Evolutionary conservation across 2,797 vertebrate genomes (phyloP), one percentile per base, ranked within the genome.

Genomic region (Apogon talboti): DNA sequence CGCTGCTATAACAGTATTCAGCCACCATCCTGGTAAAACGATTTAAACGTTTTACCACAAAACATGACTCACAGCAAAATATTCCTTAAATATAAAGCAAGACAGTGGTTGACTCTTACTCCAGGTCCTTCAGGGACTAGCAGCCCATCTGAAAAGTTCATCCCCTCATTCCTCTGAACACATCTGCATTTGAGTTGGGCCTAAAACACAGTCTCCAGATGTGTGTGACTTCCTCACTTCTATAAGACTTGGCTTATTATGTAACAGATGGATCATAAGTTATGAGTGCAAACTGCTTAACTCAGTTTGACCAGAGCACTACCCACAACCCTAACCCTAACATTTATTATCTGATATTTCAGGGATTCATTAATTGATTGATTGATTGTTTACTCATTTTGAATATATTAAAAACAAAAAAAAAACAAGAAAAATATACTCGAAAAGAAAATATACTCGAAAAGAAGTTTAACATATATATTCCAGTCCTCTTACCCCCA

Each of bases 181-280:
- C 74, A 79, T 83, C 76, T 69, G 82, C 64, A 80, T 82, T 86
- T 74, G 54, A 80, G 68, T 66, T 60, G 28, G 58, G 62, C 65
- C 79, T 74, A 59, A 84, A 59, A 88, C 60, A 56, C 52, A 79
- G 68, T 79, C 64, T 82, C 80, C 87, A 91, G 88, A 91, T 91
- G 84, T 85, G 71, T 82, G 59, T 51, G 49, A 74, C 80, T 82
- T 57, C 55, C 50, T 74, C 42, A 19, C 51, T 54, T 52, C 46
- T 66, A 45, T 65, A 58, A 58, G 50, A 63, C 42, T 30, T 37
- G 48, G 8, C 24, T 50, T 42, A 7, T 55, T 33, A 51, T 80
- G 54, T 45, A 69, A 52, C 43, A 75, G 19, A 66, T 19, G 52
- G 35, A 46, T 74, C 51, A 58, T 18, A 51, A 2, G 12, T 54